phyloP scores from a whole-genome alignment of 2,797 vertebrate species.

The Clamator glandarius region DNA sequence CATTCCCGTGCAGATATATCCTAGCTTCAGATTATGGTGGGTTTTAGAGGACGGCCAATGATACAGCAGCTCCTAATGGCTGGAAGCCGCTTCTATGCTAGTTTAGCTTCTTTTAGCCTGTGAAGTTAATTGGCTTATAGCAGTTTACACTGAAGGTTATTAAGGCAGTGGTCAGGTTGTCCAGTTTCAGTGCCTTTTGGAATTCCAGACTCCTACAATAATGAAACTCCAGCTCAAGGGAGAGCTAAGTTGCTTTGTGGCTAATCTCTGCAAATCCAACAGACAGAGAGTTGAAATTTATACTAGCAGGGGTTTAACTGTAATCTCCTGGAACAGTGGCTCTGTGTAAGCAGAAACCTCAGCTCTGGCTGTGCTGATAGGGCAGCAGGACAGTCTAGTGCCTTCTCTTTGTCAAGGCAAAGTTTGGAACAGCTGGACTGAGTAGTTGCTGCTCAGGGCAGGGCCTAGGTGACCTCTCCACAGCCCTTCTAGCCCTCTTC shows the following conservation, averaged over 20 bases:
- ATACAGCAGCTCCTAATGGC: not conserved
- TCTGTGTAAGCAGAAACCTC: not conserved
- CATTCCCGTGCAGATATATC: not conserved
- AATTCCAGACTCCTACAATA: not conserved
- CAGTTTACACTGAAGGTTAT: conserved; percentile 1
- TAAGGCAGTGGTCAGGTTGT: not conserved
- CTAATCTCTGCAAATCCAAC: conserved; percentile 52
- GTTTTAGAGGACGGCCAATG: not conserved
- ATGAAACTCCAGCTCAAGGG: not conserved
- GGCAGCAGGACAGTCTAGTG: not conserved
- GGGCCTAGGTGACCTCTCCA: not conserved
- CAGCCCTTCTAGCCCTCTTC: not conserved
- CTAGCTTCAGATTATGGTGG: not conserved
- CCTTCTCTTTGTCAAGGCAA: not conserved
- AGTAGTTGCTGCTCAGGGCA: not conserved
- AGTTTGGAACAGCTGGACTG: not conserved
- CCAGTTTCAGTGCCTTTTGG: not conserved
- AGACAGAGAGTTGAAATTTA: conserved; percentile 18
- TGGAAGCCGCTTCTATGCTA: not conserved
- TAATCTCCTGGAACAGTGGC: conserved; percentile 7
- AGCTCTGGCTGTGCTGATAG: not conserved
- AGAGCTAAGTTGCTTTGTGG: conserved; percentile 42
- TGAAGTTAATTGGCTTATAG: not conserved
- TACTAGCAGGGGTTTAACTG: not conserved
- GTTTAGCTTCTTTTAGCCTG: not conserved